Percentiles rank a stretch among this genome's conserved stretches.
Conservation (phyloP, 2,113 vertebrate species). For the Prochilodus magdalenae region DNA sequence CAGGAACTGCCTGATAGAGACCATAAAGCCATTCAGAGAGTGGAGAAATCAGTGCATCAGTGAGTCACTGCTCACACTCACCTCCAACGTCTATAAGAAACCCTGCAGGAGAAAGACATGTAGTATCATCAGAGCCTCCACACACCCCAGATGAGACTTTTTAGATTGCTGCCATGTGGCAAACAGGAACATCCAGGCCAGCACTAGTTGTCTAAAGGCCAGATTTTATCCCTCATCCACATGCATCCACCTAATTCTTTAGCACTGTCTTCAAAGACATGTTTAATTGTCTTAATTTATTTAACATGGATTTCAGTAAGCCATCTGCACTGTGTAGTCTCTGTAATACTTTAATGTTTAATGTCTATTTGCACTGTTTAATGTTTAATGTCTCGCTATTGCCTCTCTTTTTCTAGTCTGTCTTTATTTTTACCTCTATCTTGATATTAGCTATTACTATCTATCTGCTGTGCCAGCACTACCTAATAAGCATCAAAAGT, state of each 20-base stretch:
- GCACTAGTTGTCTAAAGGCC: background rate
- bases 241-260: background rate
- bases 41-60: background rate
- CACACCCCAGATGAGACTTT: background rate
- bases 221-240: background rate
- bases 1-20: background rate
- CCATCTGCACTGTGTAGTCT: background rate
- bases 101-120: background rate
- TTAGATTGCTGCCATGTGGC: background rate
- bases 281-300: background rate
- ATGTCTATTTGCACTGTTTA: slow-evolving; percentile 13
- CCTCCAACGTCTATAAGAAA: background rate
- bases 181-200: background rate
- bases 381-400: slow-evolving; percentile 3
- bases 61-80: background rate
- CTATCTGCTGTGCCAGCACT: too few species aligned
- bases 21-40: background rate
- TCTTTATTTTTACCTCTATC: too few species aligned
- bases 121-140: background rate
- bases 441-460: too few species aligned
- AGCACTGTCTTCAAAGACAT: background rate
- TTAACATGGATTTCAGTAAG: background rate
- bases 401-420: background rate
- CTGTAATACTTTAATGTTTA: slow-evolving; percentile 18
- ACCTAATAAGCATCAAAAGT: too few species aligned